A percentile compares a stretch with the other conserved stretches of the same genome.
Conservation (phyloP, 2,113 vertebrate species). For the Atherinomorus stipes region DNA sequence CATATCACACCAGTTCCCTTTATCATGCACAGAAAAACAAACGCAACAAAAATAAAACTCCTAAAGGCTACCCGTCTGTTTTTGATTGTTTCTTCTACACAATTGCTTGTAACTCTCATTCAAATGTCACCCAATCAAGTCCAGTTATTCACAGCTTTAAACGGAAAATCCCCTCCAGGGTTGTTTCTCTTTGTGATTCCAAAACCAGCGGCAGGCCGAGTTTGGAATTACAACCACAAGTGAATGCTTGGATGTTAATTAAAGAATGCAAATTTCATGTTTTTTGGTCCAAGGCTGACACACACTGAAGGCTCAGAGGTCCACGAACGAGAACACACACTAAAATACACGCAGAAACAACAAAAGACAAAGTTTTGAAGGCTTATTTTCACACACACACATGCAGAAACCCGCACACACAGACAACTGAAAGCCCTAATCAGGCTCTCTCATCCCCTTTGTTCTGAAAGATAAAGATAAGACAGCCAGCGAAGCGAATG, state of each 20-base stretch:
- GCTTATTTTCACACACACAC: constrained; percentile 36
- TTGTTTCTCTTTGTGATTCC: constrained; percentile 74
- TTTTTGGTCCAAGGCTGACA: constrained; percentile 81
- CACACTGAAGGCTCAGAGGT: constrained; percentile 69
- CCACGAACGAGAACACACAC: constrained; percentile 34
- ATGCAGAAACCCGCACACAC: constrained; percentile 1
- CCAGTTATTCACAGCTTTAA: constrained; percentile 53
- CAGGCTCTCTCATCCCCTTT: constrained; percentile 66
- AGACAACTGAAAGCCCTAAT: constrained; percentile 62
- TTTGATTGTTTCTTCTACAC: constrained; percentile 14
- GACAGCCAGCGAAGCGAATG: constrained; percentile 50
- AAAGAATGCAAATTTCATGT: constrained; percentile 84
- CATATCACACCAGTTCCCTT: constrained; percentile 27
- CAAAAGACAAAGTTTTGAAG: constrained; percentile 50
- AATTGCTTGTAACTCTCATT: constrained; percentile 49
- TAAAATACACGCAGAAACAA: constrained; percentile 19
- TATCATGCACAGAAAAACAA: constrained; percentile 30
- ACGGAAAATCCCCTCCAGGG: constrained; percentile 58
- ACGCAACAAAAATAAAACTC: constrained; percentile 36
- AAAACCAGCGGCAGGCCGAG: constrained; percentile 61
- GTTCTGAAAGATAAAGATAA: constrained; percentile 67
- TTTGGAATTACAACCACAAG: constrained; percentile 75
- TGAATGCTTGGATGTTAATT: constrained; percentile 80
- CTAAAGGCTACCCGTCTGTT: constrained; percentile 27
- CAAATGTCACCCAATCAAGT: constrained; percentile 71